phyloP scores from a whole-genome alignment of 2,113 vertebrate species.

The Physeter macrocephalus region DNA sequence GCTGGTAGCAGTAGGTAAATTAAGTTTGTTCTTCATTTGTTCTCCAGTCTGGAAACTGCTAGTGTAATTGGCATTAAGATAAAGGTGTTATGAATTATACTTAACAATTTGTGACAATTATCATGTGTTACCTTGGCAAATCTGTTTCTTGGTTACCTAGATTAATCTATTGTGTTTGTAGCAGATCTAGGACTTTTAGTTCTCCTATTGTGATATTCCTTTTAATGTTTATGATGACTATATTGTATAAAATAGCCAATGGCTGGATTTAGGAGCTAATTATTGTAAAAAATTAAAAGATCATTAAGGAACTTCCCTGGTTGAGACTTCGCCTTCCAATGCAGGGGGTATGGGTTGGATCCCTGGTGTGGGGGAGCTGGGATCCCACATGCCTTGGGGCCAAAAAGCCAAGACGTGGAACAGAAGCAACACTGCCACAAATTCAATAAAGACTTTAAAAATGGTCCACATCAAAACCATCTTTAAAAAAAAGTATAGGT shows the following conservation, averaged over 20 bases:
- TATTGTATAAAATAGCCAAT: conserved; percentile 26
- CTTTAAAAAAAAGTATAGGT: too few relatives aligned
- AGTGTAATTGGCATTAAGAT: conserved; percentile 27
- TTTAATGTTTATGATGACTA: conserved; percentile 52
- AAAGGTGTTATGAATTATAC: conserved; percentile 33
- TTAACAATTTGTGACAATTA: conserved; percentile 44
- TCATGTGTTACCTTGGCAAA: conserved; percentile 44
- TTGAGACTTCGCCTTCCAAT: too few relatives aligned
- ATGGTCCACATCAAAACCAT: too few relatives aligned
- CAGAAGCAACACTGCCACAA: too few relatives aligned
- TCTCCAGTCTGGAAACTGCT: conserved; percentile 15
- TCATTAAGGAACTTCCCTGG: too few relatives aligned
- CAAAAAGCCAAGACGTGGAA: too few relatives aligned
- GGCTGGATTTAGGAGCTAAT: conserved; percentile 44
- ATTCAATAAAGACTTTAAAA: too few relatives aligned
- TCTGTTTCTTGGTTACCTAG: conserved; percentile 39
- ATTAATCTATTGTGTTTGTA: conserved; percentile 28
- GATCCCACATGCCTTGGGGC: too few relatives aligned
- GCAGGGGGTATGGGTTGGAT: too few relatives aligned
- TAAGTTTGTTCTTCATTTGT: conserved; percentile 38
- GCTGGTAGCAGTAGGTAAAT: neutral
- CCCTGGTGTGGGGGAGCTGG: too few relatives aligned
- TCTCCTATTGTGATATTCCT: conserved; percentile 27
- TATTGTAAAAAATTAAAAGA: neutral
- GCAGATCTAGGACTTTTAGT: conserved; percentile 24